Evolutionary conservation across 2,888 invertebrate genomes (phyloP), one percentile per base, ranked within the genome.

Genomic region (Clusia tigrina): DNA sequence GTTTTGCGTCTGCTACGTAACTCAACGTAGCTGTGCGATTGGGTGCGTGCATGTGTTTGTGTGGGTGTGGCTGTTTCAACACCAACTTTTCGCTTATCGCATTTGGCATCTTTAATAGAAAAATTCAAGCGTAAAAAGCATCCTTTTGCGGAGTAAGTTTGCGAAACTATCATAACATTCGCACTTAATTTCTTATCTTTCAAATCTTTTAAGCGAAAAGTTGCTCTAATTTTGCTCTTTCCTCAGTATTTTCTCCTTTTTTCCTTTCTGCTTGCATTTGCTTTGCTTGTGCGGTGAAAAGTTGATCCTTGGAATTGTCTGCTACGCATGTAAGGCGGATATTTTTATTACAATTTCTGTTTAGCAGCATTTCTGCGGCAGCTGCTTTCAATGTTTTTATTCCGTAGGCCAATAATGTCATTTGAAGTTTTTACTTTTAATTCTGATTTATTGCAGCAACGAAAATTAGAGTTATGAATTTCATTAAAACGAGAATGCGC

Each of bases 121-220:
- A 5, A 12, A 32, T 9, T 32, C 32, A 32, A 32, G 32, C 32
- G 6, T 5, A 12, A 32, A 32, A 32, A 32, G 12, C 12, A 32
- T 32, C 5, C 5, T 32, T 32, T 32, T 32, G 6, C 32, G 32
- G 32, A 32, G 6, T 32, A 32, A 32, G 6, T 42, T 42, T 42
- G 42, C 42, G 42, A 42, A 42, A 42, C 42, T 42, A 42, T 42
- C 42, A 42, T 42, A 42, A 42, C 42, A 42, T 42, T 42, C 42
- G 42, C 42, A 42, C 42, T 42, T 42, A 42, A 42, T 42, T 42
- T 42, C 42, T 42, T n/a, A 42, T 10, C n/a, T 42, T 42, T 42
- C 42, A 42, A 42, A 42, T 42, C 6, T 42, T 42, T 42, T 42
- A 42, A n/a, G 12, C 15, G 12, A 6, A 42, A 42, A 42, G 42